Base-by-base conservation (phyloP, 2,888 invertebrate species). In the Torymus auratus region DNA sequence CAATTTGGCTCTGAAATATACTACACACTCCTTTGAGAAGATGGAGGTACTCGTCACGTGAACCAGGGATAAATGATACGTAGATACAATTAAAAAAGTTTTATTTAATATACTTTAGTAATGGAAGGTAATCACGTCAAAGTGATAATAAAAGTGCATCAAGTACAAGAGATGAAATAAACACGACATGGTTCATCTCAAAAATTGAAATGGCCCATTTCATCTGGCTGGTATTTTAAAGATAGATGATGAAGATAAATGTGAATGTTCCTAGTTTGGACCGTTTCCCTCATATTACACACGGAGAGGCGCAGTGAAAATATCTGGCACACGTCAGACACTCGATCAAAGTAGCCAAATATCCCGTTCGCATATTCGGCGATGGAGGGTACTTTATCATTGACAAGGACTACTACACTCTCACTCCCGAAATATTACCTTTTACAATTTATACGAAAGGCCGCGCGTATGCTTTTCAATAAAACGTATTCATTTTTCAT, bases 261-360 rank as follows among this genome's bases (percentile, higher is more conserved):
- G 53, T 56, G 41, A 17, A 72, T 68, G 61, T 62, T 78, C 60
- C 61, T 50, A 72, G 52, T 68, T 20, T 67, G 53, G 41, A 72
- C 60, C 53, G 60, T 71, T 71, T 78, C 60, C 58, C 64, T 62
- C n/a, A 28, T 61, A 55, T 64, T 64, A 65, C 14, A 64, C 50
- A n/a, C 41, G n/a, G 13, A 55, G 55, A 7, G 68, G 53, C n/a
- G 58, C 58, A 72, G 78, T 70, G 64, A 71, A 80, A 70, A 75
- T 75, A 70, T 72, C 80, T 77, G 68, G 41, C 72, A 71, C 61
- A 56, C 75, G 72, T 77, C 72, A 73, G 67, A 50, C 67, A 81
- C 58, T 77, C 73, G 77, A 82, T 70, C 69, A 74, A 76, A 65
- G 61, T 62, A 64, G 28, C 68, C 72, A 72, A 81, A 81, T 65